Conservation (phyloP, 2,113 vertebrate genomes). For the Hippocampus abdominalis region DNA sequence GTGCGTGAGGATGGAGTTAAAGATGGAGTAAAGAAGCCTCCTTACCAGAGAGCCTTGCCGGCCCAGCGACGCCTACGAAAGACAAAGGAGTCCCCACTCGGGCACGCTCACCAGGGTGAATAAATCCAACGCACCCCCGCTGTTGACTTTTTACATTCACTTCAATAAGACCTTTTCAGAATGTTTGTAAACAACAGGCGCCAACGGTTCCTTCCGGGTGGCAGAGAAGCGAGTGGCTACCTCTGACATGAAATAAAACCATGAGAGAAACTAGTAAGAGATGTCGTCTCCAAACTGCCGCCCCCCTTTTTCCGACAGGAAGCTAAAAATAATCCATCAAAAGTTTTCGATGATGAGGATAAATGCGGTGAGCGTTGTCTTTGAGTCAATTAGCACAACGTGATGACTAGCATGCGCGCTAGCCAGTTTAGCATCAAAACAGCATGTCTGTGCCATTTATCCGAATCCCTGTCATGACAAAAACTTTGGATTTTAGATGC, state of each 20-base stretch:
- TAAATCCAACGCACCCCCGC: slow-evolving; percentile 50
- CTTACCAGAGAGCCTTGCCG: slow-evolving; percentile 76
- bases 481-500: too few relatives aligned
- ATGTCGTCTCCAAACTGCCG: too few relatives aligned
- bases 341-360: not conserved
- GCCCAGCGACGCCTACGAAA: slow-evolving; percentile 56
- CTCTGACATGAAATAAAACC: not conserved
- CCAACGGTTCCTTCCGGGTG: not conserved
- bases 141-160: slow-evolving; percentile 35
- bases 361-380: not conserved
- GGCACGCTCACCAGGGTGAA: slow-evolving; percentile 36
- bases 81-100: slow-evolving; percentile 33
- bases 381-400: too few relatives aligned
- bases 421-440: too few relatives aligned
- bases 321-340: not conserved
- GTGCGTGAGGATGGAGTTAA: slow-evolving; percentile 56
- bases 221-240: not conserved
- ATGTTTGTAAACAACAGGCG: not conserved
- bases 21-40: slow-evolving; percentile 81
- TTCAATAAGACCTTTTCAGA: slow-evolving; percentile 14
- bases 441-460: too few relatives aligned
- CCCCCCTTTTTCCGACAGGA: too few relatives aligned
- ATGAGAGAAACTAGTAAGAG: not conserved
- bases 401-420: too few relatives aligned
- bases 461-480: too few relatives aligned